Evolutionary conservation across 92 coral and sea anemone genomes (phyloP).

Genomic region (Pocillopora meandrina): DNA sequence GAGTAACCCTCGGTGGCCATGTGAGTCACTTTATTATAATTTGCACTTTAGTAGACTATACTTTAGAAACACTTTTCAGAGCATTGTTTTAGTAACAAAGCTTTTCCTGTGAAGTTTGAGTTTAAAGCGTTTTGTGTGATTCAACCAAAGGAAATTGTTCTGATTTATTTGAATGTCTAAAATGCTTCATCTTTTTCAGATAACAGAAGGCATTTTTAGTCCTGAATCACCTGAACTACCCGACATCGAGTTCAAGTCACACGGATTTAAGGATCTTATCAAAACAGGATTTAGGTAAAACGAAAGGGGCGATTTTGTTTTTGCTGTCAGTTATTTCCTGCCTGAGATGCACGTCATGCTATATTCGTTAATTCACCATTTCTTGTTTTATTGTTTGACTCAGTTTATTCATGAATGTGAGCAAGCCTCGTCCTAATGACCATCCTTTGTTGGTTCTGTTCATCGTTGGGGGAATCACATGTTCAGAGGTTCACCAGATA

Average conservation of each 20-base stretch:
- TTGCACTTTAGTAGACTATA: too few species aligned
- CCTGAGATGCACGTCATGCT: not conserved
- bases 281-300: conserved; percentile 97
- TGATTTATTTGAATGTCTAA: too few species aligned
- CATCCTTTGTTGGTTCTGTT: conserved; percentile 87
- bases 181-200: conserved; percentile 29
- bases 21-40: too few species aligned
- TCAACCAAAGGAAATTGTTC: too few species aligned
- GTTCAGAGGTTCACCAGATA: conserved; percentile 88
- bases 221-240: conserved; percentile 83
- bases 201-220: conserved; percentile 77
- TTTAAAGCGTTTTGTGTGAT: too few species aligned
- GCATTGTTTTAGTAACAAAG: too few species aligned
- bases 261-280: conserved; percentile 88
- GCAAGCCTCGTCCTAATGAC: conserved; percentile 94
- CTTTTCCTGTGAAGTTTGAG: too few species aligned
- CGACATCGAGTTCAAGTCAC: conserved; percentile 94
- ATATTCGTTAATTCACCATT: not conserved
- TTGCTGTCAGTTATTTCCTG: not conserved
- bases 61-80: too few species aligned
- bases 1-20: too few species aligned
- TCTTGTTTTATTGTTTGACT: conserved; percentile 7
- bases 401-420: conserved; percentile 97
- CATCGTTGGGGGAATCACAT: conserved; percentile 94
- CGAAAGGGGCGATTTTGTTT: not conserved